Conservation (phyloP, 2,113 vertebrate genomes). For the Nothobranchius kuhntae region DNA sequence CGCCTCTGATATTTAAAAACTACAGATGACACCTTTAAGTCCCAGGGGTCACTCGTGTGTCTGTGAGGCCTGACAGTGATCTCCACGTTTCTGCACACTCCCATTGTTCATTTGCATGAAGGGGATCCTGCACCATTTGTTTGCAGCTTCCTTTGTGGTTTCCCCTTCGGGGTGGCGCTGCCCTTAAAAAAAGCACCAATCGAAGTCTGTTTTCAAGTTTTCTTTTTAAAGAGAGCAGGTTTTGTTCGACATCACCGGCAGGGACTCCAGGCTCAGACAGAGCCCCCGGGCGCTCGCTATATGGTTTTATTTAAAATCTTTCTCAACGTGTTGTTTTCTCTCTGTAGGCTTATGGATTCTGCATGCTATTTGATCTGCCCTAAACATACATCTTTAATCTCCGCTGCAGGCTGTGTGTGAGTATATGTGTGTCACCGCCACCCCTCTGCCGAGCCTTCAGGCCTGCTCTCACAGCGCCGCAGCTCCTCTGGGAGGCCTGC, state of each 20-base stretch:
- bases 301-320: conserved; percentile 67
- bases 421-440: conserved; percentile 39
- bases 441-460: conserved; percentile 39
- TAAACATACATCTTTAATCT: conserved; percentile 81
- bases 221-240: conserved; percentile 59
- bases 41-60: conserved; percentile 39
- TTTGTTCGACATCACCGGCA: conserved; percentile 70
- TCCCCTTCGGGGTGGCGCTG: conserved; percentile 37
- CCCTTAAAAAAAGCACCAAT: conserved; percentile 53
- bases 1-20: conserved; percentile 20
- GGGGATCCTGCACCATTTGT: conserved; percentile 39
- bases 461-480: conserved; percentile 38
- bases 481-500: conserved; percentile 47
- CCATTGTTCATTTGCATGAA: conserved; percentile 45
- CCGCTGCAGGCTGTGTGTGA: conserved; percentile 64
- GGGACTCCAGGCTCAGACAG: conserved; percentile 63
- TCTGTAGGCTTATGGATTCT: conserved; percentile 68
- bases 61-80: conserved; percentile 38
- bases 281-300: conserved; percentile 43
- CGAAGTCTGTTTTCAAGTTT: conserved; percentile 34
- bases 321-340: conserved; percentile 63
- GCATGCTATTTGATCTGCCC: conserved; percentile 74
- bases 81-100: conserved; percentile 23
- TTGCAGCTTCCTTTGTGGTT: conserved; percentile 18
- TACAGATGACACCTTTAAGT: conserved; percentile 38